Base-by-base conservation (phyloP, 2,113 vertebrate species). In the Acinonyx jubatus region DNA sequence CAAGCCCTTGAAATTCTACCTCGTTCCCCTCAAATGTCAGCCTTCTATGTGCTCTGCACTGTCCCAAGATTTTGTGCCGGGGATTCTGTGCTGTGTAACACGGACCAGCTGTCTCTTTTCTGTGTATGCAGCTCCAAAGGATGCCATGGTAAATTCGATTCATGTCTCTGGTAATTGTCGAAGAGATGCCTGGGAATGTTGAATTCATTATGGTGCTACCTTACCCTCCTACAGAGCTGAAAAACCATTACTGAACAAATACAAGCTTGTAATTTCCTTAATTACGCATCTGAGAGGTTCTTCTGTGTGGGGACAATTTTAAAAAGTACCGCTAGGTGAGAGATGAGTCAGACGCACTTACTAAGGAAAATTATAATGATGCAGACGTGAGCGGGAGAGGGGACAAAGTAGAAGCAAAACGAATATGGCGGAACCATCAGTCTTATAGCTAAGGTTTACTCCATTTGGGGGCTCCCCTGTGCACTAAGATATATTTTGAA, bases 391-490 rank as follows among this genome's bases (percentile, higher is more conserved):
- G 4, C 2, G 27, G 11, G 38, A 61, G 45, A 41, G 12, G 19
- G 8, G 4, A 55, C 15, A 19, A 8, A 71, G 5, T 29, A n/a
- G 71, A 79, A 36, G 61, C 3, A 23, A 91, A 82, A 27, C 3
- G 0, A 84, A 23, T 9, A 25, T 5, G 33, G 68, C 0, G 3
- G 66, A n/a, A 27, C 11, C 45, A 9, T 16, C 19, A 1, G 14
- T 41, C 25, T 73, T 27, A 82, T 9, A 1, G n/a, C 50, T 61
- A 45, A 9, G 1, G 14, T 10, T 33, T 21, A 5, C 74, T 9
- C 2, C 27, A 8, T 65, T 52, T 0, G 63, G 63, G 76, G 16
- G 7, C 19, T 78, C 25, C 1, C 0, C 23, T 7, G 2, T 14
- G 14, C 33, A 29, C 82, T 36, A 31, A 82, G 48, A 36, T 16